Evolutionary conservation across 2,797 vertebrate species (phyloP).

Genomic region (Melanotaenia pygmaea): DNA sequence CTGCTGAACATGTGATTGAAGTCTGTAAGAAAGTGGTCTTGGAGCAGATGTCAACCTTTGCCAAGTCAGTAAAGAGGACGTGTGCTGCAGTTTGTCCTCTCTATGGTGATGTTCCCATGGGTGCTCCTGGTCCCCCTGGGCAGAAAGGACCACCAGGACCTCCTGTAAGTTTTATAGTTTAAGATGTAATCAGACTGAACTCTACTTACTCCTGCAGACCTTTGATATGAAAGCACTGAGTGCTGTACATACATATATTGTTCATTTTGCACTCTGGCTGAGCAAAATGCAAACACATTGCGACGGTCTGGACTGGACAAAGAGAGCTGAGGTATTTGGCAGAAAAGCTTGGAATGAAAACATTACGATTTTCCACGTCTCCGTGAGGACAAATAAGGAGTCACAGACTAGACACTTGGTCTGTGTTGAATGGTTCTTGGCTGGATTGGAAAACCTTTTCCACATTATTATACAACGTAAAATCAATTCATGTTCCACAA

Average conservation of each 20-base stretch:
- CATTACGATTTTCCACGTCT: conserved; percentile 84
- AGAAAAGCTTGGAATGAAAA: conserved; percentile 82
- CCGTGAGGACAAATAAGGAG: conserved; percentile 82
- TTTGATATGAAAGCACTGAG: conserved; percentile 30
- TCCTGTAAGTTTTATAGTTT: conserved; percentile 72
- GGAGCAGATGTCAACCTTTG: conserved; percentile 86
- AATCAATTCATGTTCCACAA: conserved; percentile 66
- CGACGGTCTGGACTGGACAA: conserved; percentile 64
- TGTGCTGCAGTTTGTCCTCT: conserved; percentile 82
- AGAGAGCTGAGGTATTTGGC: conserved; percentile 75
- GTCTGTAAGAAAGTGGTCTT: conserved; percentile 84
- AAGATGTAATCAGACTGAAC: conserved; percentile 14
- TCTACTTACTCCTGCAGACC: conserved; percentile 19
- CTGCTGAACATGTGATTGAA: conserved; percentile 82
- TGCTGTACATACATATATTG: conserved; percentile 60
- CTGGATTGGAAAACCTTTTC: conserved; percentile 78
- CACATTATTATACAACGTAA: conserved; percentile 71
- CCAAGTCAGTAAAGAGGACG: conserved; percentile 83
- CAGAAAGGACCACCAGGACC: conserved; percentile 79
- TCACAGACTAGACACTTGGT: conserved; percentile 78
- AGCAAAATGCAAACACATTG: conserved; percentile 73
- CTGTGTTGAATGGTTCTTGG: conserved; percentile 77
- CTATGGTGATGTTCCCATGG: conserved; percentile 83
- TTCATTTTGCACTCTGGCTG: conserved; percentile 49
- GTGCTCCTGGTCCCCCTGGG: conserved; percentile 76